These are phyloP conservation scores for Orthosia cruda DNA, from an alignment of 2,888 invertebrate species.

Conservation along the genomic window DNA sequence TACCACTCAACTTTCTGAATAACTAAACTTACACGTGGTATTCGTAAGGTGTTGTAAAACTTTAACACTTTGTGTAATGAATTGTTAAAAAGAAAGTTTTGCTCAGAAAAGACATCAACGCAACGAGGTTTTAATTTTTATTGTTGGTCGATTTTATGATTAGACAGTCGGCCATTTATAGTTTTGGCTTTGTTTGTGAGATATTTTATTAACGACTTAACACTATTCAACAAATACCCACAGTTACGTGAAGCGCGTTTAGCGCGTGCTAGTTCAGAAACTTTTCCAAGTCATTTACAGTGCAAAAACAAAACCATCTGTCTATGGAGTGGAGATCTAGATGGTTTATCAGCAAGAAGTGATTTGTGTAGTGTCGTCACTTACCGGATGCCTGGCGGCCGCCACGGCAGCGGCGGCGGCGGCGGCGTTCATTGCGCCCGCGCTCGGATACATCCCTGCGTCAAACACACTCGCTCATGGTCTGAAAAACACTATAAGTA, in stretches of 20 bases:
- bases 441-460: constrained; percentile 96
- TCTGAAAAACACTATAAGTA: constrained; percentile 82
- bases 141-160: background rate
- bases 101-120: constrained; percentile 67
- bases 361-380: constrained; percentile 75
- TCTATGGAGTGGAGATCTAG: constrained; percentile 17
- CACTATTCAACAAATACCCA: background rate
- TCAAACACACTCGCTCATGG: constrained; percentile 90
- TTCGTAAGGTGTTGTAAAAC: constrained; percentile 55
- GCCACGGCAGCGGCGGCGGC: constrained; percentile 96
- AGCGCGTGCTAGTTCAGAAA: constrained; percentile 20
- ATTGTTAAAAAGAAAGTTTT: constrained; percentile 42
- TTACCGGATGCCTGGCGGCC: constrained; percentile 97
- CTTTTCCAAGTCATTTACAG: constrained; percentile 5
- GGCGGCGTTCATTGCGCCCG: constrained; percentile 96
- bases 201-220: background rate
- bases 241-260: background rate
- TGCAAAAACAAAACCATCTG: constrained; percentile 22
- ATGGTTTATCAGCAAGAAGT: constrained; percentile 39
- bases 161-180: background rate
- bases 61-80: constrained; percentile 35
- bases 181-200: background rate
- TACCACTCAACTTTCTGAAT: constrained; percentile 70
- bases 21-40: constrained; percentile 45
- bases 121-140: constrained; percentile 42